Base-by-base conservation (phyloP, 2,888 invertebrate species). In the Drosophila subquinaria region DNA sequence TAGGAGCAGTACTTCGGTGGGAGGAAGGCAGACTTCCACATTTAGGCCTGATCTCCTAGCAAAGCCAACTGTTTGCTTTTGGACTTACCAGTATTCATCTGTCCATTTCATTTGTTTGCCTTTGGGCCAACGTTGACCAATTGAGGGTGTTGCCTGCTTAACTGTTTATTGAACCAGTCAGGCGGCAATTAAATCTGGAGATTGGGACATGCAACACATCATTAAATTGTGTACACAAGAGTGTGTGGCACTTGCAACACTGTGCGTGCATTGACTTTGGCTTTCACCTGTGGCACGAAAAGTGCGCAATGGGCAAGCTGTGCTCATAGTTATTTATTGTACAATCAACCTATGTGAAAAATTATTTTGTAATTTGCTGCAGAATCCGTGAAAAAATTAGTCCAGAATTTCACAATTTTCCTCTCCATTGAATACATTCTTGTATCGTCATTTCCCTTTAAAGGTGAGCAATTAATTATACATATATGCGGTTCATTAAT, bases 121-220 rank as follows among this genome's bases (percentile, higher is more conserved):
- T 57, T 57, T 27, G 23, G 52, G 64, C 73, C 67, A 63, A 66
- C 66, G 38, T 68, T 63, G 69, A 56, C 64, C 79, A 87, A 82
- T 82, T 87, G 83, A 80, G 83, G 78, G 76, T 84, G 85, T 73
- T 80, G 76, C 55, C 57, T 69, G 36, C 55, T 73, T 63, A 53
- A 63, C 45, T 71, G 76, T 65, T 72, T 70, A 78, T 86, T 73
- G 70, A 78, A 63, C 72, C 65, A 55, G 68, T 17, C 62, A 27
- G 33, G 15, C 42, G 33, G 38, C 42, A 50, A 15, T 47, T 30
- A 27, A 61, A 35, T 33, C 45, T 20, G 17, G 11, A 48, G 67
- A 47, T 52, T 62, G 66, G 48, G 65, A 33, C 69, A 59, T 69
- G 67, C 72, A 61, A 67, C 60, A 79, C 61, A 65, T 43, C 77